Conservation (phyloP, 2,113 vertebrate species). For the Herpailurus yagouaroundi region DNA sequence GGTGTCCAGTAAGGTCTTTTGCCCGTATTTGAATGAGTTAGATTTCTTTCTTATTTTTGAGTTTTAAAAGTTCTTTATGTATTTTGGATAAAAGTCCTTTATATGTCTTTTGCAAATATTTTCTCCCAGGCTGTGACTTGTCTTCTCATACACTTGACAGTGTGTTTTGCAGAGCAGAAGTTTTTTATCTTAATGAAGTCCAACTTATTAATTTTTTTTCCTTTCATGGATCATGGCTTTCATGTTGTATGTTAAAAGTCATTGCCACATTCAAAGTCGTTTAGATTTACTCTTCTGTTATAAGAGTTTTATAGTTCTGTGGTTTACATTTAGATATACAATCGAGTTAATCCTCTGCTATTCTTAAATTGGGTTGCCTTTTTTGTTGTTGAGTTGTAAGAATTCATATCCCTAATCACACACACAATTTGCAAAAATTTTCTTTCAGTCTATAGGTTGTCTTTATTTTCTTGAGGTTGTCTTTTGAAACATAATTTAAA, state of each 20-base stretch:
- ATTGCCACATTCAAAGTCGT: neutral
- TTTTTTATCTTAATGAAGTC: too few species aligned
- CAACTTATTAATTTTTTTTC: too few species aligned
- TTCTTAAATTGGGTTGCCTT: neutral
- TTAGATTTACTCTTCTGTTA: neutral
- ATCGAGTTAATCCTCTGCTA: neutral
- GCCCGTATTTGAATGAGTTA: neutral
- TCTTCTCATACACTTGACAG: neutral
- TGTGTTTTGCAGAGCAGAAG: too few species aligned
- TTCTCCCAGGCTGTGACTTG: neutral
- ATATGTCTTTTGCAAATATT: neutral
- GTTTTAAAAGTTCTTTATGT: neutral
- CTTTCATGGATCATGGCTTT: neutral
- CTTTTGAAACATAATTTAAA: neutral
- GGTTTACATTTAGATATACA: neutral
- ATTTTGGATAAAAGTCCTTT: neutral
- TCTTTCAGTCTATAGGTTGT: neutral
- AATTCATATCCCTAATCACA: neutral
- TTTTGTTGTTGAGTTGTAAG: neutral
- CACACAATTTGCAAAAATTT: neutral
- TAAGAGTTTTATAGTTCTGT: neutral
- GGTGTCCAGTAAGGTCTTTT: neutral
- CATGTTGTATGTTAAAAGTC: neutral
- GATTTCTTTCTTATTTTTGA: neutral
- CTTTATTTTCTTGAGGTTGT: neutral